Evolutionary conservation across 2,888 invertebrate species (phyloP), one percentile per base, ranked within the genome.

Genomic region (Microplitis manilae): DNA sequence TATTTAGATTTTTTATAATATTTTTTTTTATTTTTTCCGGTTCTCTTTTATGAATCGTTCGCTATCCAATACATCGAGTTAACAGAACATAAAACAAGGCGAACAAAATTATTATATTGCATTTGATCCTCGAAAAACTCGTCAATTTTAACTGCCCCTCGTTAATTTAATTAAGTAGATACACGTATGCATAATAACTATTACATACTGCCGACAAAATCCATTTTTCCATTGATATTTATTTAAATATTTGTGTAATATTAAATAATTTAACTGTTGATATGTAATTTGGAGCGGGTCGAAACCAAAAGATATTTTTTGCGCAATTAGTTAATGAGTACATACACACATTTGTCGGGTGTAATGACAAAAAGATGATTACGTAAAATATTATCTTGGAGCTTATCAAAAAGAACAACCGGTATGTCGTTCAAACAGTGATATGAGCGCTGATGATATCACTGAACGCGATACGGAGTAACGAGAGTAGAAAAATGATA

Each of bases 11-110:
- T 50, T 50, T 50, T 50, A 50, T 50, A 5, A 2, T 9, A 8
- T 50, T 50, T 50, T 50, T 50, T 50, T 7, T 13, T 9, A 5
- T 50, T 50, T 50, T 50, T 50, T 50, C 50, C 50, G 50, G 50
- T 8, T 50, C 50, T 8, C 9, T 50, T 50, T 50, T 50, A 50
- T 50, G 8, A 50, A 50, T 50, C 50, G 50, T 50, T 50, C 13
- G 50, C 50, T 50, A 50, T 50, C 50, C 50, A 50, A 50, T 50
- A 50, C 50, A 50, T 50, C 50, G 50, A 50, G 50, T 50, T 50
- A 50, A 50, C 50, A 50, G 50, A 50, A 50, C 50, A 50, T 50
- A 50, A 50, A 50, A 50, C 50, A 50, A 50, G 50, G 50, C 13
- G 50, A 50, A 50, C 8, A 50, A 50, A 50, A 13, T 50, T 50